Percentiles rank a stretch among this genome's conserved stretches.
Conservation (phyloP, 2,888 invertebrate genomes). For the Adelphocoris suturalis region DNA sequence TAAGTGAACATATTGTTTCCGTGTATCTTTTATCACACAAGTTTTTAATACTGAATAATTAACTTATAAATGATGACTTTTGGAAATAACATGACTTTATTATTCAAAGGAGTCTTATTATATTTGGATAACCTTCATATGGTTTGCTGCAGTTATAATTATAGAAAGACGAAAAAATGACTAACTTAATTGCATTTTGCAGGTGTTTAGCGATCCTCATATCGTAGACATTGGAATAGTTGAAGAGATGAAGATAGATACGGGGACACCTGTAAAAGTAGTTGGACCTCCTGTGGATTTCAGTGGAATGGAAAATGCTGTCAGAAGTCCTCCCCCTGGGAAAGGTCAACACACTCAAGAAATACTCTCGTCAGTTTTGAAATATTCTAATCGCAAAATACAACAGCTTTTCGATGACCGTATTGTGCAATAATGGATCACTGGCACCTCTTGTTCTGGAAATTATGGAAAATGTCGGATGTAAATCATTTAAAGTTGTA, state of each 20-base stretch:
- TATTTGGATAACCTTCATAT: neutral
- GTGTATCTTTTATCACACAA: neutral
- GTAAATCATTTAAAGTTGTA: too few species aligned
- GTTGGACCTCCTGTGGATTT: slow-evolving; percentile 93
- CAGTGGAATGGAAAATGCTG: slow-evolving; percentile 85
- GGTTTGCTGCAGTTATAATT: neutral
- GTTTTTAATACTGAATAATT: too few species aligned
- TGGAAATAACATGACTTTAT: too few species aligned
- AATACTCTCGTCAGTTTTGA: slow-evolving; percentile 85
- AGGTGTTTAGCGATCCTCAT: slow-evolving; percentile 93
- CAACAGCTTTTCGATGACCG: slow-evolving; percentile 78
- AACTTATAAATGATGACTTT: too few species aligned
- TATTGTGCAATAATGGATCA: slow-evolving; percentile 65
- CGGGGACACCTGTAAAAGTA: slow-evolving; percentile 85
- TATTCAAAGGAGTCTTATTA: too few species aligned
- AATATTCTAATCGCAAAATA: slow-evolving; percentile 83
- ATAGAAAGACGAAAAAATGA: neutral
- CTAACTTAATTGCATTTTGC: slow-evolving; percentile 71
- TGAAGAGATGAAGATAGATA: slow-evolving; percentile 85
- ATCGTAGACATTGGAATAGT: slow-evolving; percentile 87
- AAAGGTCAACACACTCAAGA: slow-evolving; percentile 93
- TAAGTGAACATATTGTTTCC: slow-evolving; percentile 76
- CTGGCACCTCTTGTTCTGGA: too few species aligned
- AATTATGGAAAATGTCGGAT: too few species aligned
- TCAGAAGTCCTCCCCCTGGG: slow-evolving; percentile 88